Conservation (phyloP, 2,113 vertebrate species). For the Microcebus ravelobensis region DNA sequence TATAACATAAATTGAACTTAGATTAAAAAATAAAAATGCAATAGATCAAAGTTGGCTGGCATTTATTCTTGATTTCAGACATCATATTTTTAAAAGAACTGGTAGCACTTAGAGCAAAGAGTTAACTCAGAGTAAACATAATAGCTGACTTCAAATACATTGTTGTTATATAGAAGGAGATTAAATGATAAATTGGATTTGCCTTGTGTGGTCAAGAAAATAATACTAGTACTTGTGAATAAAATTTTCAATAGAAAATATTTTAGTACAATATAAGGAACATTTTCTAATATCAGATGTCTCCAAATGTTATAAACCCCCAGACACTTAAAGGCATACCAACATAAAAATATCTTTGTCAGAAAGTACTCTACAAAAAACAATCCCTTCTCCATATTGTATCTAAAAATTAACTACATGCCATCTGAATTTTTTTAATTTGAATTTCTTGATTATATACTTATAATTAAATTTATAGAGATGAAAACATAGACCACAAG, state of each 20-base stretch:
- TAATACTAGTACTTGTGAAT: background rate
- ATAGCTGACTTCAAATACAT: background rate
- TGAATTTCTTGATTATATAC: background rate
- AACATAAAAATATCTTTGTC: background rate
- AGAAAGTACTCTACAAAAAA: background rate
- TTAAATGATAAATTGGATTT: background rate
- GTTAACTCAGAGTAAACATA: background rate
- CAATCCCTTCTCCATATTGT: background rate
- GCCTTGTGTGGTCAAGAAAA: background rate
- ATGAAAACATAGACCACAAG: background rate
- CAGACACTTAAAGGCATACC: background rate
- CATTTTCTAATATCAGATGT: background rate
- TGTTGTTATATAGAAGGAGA: background rate
- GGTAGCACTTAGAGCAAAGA: background rate
- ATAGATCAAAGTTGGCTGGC: background rate
- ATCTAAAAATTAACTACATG: background rate
- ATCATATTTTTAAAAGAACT: background rate
- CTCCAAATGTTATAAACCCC: background rate
- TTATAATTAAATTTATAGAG: background rate
- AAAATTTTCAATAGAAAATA: background rate
- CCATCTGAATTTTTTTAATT: background rate
- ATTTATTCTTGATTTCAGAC: conserved; percentile 14
- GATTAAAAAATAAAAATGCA: background rate
- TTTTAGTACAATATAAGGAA: background rate
- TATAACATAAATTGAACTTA: background rate